Evolutionary conservation across 2,888 invertebrate genomes (phyloP), one percentile per base, ranked within the genome.

Genomic region (Chloromyia formosa): DNA sequence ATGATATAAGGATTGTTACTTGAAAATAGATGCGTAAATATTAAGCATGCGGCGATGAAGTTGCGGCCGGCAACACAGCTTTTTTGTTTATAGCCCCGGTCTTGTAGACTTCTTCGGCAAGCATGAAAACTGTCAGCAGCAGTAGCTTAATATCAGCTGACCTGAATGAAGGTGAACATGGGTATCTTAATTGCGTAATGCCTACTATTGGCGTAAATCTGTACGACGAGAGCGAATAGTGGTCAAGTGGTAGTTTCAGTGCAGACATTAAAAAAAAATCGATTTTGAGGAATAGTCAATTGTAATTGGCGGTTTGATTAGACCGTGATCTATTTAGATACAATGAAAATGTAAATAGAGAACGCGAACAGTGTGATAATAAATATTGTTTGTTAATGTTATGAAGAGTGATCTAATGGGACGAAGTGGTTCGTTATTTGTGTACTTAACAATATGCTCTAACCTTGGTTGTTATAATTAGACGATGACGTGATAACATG

Each of bases 1-100:
- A 35, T 35, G 7, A 35, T 35, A 7, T 35, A 35, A 35, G 27
- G 27, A 35, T 35, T 35, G 27, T 2, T n/a, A 35, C 3, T 4
- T 35, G 27, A 2, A 35, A 35, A 35, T 35, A 35, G 27, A 35
- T 35, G 7, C 27, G 7, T 35, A 35, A 35, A 35, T 35, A 7
- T 2, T 35, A 35, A 35, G 27, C 27, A 35, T 35, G 27, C 27
- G 2, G 27, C 27, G 27, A 35, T 35, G 7, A 35, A 35, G 27
- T 35, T 35, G 27, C 27, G 27, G 7, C 12, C 40, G 45, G 20
- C 42, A 58, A 60, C 61, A 14, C 22, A 12, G 53, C 22, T 27
- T 23, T 73, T 49, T 22, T 20, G 60, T 54, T 23, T 35, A 42
- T 22, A 53, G 61, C 27, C 68, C 61, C 42, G 45, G 12, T 60